Evolutionary conservation across 2,113 vertebrate species (phyloP).

Genomic region (Micronycteris hirsuta): DNA sequence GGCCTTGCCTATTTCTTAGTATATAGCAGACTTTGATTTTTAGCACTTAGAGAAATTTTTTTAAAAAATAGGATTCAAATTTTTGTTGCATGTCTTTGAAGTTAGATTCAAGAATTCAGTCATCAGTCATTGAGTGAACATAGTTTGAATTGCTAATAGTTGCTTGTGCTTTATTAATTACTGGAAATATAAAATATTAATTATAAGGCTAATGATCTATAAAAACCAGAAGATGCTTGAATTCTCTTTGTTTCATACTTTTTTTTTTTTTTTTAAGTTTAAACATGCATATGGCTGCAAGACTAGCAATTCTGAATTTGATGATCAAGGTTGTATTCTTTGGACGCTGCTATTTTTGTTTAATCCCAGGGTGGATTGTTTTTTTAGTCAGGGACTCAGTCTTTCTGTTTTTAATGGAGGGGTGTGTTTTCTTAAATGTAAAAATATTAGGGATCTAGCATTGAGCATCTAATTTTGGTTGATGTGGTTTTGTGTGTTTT

Average conservation of each 20-base stretch:
- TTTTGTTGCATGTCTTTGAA: neutral
- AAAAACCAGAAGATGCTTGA: neutral
- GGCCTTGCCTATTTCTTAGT: neutral
- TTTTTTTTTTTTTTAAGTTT: neutral
- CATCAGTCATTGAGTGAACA: neutral
- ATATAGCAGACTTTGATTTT: constrained; percentile 4
- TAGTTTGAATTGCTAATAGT: neutral
- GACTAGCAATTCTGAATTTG: neutral
- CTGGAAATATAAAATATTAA: neutral
- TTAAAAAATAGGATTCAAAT: neutral
- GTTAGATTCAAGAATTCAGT: neutral
- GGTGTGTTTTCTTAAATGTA: neutral
- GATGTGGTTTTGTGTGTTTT: neutral
- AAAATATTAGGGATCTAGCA: neutral
- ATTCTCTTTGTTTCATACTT: neutral
- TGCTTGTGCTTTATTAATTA: constrained; percentile 15
- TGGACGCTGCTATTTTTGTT: neutral
- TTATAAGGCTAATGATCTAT: neutral
- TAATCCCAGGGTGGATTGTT: neutral
- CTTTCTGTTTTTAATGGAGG: neutral
- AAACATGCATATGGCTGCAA: neutral
- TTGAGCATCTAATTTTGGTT: neutral
- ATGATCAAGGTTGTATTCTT: neutral
- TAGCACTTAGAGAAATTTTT: neutral
- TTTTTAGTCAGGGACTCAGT: neutral